Evolutionary conservation across 2,797 vertebrate genomes (phyloP).

Genomic region (Mastacembelus armatus): DNA sequence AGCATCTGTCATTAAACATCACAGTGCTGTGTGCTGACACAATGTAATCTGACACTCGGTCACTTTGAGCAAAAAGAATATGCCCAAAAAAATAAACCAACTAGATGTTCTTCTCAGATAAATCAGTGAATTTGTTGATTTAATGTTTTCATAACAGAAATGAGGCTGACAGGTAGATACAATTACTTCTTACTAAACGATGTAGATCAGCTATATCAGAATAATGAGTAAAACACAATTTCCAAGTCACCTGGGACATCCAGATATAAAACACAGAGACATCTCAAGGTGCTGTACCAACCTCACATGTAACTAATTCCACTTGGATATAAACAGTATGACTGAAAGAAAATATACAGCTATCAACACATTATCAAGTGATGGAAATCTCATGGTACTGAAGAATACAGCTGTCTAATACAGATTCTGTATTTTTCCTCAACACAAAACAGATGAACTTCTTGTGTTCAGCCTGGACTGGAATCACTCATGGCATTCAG

Average conservation of each 20-base stretch:
- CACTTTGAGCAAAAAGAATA: slow-evolving; percentile 46
- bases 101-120: slow-evolving; percentile 11
- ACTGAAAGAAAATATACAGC: slow-evolving; percentile 59
- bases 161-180: background rate
- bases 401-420: no score
- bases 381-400: slow-evolving; percentile 44
- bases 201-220: slow-evolving; percentile 9
- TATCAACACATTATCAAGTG: slow-evolving; percentile 51
- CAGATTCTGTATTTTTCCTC: no score
- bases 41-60: slow-evolving; percentile 39
- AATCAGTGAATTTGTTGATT: slow-evolving; percentile 40
- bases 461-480: no score
- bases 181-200: slow-evolving; percentile 29
- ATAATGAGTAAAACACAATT: slow-evolving; percentile 42
- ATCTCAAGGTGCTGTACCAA: slow-evolving; percentile 32
- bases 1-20: slow-evolving; percentile 66
- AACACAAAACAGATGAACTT: no score
- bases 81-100: slow-evolving; percentile 30
- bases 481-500: no score
- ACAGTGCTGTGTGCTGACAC: slow-evolving; percentile 21
- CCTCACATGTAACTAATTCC: slow-evolving; percentile 45
- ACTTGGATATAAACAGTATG: slow-evolving; percentile 62
- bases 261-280: slow-evolving; percentile 28
- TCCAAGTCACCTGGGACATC: slow-evolving; percentile 9
- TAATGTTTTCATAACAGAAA: slow-evolving; percentile 23